These are phyloP conservation scores for Dendrocincla fuliginosa DNA, from an alignment of 2,797 vertebrate species.

Conservation along the genomic window DNA sequence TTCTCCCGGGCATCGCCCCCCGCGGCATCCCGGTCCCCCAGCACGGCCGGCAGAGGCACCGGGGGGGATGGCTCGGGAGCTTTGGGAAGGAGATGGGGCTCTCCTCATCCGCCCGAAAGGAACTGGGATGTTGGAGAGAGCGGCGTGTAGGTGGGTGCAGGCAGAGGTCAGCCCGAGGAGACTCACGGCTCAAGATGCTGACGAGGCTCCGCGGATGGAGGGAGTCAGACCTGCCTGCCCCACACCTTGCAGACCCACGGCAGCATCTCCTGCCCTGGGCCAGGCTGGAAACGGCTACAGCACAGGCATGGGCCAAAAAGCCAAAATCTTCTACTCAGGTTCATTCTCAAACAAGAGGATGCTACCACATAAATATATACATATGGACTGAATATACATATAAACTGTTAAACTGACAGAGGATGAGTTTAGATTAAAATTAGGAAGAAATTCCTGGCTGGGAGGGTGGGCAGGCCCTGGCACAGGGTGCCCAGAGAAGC, in stretches of 20 bases:
- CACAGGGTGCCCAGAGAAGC: background rate
- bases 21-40: background rate
- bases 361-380: background rate
- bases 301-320: rapidly evolving
- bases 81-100: background rate
- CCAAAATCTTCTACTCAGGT: background rate
- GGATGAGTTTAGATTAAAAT: background rate
- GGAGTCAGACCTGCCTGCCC: rapidly evolving
- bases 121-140: rapidly evolving
- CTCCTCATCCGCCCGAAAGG: rapidly evolving
- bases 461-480: background rate
- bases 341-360: background rate
- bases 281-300: rapidly evolving
- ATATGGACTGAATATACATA: background rate
- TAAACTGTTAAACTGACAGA: too few species aligned
- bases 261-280: background rate
- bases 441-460: background rate
- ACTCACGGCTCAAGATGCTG: rapidly evolving
- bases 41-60: background rate
- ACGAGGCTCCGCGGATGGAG: background rate
- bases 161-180: background rate
- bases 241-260: background rate
- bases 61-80: background rate
- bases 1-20: background rate
- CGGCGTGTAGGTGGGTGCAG: background rate